Evolutionary conservation across 2,888 invertebrate genomes (phyloP).

Genomic region (Drosophila barbarae): DNA sequence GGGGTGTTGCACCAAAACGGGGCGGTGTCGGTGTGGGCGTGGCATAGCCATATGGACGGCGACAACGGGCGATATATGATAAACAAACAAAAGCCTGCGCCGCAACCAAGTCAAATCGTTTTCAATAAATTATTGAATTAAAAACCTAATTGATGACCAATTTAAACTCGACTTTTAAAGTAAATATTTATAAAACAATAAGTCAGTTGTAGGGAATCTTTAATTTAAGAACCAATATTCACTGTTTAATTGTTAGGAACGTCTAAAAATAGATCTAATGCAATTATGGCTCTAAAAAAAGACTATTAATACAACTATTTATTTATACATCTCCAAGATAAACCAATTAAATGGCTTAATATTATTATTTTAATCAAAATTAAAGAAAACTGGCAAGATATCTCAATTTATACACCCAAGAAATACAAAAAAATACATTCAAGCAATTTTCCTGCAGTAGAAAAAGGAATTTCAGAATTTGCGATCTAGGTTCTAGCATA

Average conservation of each 20-base stretch:
- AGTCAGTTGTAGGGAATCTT: neutral
- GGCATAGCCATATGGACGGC: conserved; percentile 17
- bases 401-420: neutral
- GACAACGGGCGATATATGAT: neutral
- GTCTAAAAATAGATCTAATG: neutral
- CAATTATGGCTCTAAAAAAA: neutral
- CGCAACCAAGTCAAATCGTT: neutral
- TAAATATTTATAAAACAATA: neutral
- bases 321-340: neutral
- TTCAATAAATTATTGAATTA: neutral
- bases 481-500: neutral
- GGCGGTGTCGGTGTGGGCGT: conserved; percentile 21
- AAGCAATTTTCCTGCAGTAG: no score
- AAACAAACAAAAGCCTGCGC: conserved; percentile 6
- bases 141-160: neutral
- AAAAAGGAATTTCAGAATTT: neutral
- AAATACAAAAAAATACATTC: neutral
- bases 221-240: neutral
- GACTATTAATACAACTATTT: neutral
- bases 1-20: conserved; percentile 10
- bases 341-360: neutral
- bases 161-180: neutral
- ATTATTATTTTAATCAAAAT: neutral
- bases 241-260: no score
- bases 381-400: neutral